Evolutionary conservation across 2,797 vertebrate species (phyloP).

Genomic region (Enteromius unitaeniatus): DNA sequence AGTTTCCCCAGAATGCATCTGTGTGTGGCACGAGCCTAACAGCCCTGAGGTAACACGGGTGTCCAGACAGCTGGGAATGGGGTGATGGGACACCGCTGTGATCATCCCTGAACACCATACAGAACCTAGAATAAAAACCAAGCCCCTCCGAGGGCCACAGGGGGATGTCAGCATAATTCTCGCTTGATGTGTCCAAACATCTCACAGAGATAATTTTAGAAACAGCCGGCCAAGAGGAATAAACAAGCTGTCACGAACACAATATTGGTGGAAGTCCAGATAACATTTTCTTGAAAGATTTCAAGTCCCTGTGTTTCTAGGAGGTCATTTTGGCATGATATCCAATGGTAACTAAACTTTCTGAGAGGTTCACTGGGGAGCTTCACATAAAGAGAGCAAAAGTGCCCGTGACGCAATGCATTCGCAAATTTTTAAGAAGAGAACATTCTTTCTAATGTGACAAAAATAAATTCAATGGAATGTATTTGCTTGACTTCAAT

Average conservation of each 20-base stretch:
- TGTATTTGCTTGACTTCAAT: constrained; percentile 65
- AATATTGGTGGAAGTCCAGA: neutral
- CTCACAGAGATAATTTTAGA: constrained; percentile 4
- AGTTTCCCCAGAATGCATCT: constrained; percentile 17
- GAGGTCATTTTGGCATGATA: neutral
- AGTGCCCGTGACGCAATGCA: constrained; percentile 39
- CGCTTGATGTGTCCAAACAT: neutral
- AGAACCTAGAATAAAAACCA: constrained; percentile 19
- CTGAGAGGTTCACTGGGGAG: neutral
- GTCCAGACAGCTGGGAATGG: constrained; percentile 47
- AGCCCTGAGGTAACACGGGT: constrained; percentile 4
- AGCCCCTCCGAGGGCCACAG: constrained; percentile 1
- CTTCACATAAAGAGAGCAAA: constrained; percentile 14
- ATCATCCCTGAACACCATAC: neutral
- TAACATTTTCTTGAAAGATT: no score
- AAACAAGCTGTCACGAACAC: constrained; percentile 13
- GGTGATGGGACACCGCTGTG: constrained; percentile 20
- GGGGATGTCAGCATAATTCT: constrained; percentile 28
- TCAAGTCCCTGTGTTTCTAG: neutral
- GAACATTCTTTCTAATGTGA: constrained; percentile 58
- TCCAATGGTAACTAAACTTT: neutral
- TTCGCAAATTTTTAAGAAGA: constrained; percentile 55
- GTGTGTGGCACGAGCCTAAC: neutral
- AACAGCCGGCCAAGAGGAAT: neutral
- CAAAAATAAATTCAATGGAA: constrained; percentile 62